Evolutionary conservation across 2,797 vertebrate species (phyloP).

Genomic region (Psittacula derbiana): DNA sequence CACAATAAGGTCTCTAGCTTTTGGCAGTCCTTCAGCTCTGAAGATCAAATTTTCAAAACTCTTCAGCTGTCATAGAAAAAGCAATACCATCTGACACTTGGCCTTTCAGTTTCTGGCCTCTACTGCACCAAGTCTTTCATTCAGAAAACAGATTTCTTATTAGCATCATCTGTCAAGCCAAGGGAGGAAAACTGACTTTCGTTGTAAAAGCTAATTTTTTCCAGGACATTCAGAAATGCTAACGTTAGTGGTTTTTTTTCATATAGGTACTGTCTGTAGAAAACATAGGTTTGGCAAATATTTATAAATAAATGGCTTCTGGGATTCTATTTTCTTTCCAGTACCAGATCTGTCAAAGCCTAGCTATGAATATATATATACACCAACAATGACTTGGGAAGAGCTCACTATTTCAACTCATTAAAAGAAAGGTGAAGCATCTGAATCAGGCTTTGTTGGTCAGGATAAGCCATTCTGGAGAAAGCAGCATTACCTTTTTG

Average conservation of each 20-base stretch:
- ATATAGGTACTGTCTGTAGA: not conserved
- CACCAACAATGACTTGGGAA: not conserved
- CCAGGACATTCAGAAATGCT: not conserved
- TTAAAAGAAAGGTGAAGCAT: not conserved
- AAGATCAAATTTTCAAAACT: conserved; percentile 13
- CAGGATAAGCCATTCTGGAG: not conserved
- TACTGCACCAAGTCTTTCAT: not conserved
- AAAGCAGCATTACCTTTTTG: not conserved
- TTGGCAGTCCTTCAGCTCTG: not conserved
- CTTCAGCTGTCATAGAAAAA: not conserved
- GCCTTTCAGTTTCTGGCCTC: not conserved
- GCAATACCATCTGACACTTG: not conserved
- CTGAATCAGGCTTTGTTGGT: not conserved
- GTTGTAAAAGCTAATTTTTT: not conserved
- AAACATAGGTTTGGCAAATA: not conserved
- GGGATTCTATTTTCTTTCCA: not conserved
- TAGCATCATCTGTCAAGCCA: not conserved
- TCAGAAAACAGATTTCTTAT: not conserved
- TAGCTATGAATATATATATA: not conserved
- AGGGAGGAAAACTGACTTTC: not conserved
- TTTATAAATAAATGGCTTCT: not conserved
- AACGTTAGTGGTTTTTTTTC: not conserved
- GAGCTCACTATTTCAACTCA: not conserved
- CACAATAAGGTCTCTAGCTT: not conserved
- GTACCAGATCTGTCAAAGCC: not conserved